A percentile compares a stretch with the other conserved stretches of the same genome.
Conservation (phyloP, 1,140 invertebrate genomes). For the Zaprionus capensis region DNA sequence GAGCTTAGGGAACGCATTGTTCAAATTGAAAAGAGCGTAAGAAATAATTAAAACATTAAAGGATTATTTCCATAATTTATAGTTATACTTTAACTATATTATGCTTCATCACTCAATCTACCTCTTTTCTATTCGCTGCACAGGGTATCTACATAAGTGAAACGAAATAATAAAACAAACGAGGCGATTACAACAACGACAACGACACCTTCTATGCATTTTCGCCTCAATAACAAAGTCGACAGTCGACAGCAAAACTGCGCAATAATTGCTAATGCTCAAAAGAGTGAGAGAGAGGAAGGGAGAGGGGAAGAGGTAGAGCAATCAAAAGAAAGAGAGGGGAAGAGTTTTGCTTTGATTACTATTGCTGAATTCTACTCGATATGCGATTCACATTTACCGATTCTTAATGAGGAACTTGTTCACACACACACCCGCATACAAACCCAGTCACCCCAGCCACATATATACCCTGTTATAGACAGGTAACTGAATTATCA, state of each 20-base stretch:
- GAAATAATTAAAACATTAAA: no score
- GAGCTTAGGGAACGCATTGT: no score
- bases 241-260: conserved; percentile 66
- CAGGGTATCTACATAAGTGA: conserved; percentile 24
- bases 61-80: no score
- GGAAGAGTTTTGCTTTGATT: conserved; percentile 25
- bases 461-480: background rate
- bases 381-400: conserved; percentile 64
- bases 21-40: no score
- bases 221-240: conserved; percentile 45
- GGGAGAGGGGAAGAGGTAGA: background rate
- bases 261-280: conserved; percentile 65
- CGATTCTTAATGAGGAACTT: conserved; percentile 46
- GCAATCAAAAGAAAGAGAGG: background rate
- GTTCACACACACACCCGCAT: background rate
- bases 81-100: background rate
- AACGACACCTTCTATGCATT: conserved; percentile 69
- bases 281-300: background rate
- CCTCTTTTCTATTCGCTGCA: background rate
- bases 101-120: background rate
- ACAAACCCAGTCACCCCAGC: no score
- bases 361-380: conserved; percentile 41
- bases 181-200: conserved; percentile 58
- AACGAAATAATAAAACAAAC: conserved; percentile 61
- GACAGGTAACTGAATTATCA: conserved; percentile 45